Evolutionary conservation across 2,888 invertebrate species (phyloP), one percentile per base, ranked within the genome.

Genomic region (Pseudococcus viburni): DNA sequence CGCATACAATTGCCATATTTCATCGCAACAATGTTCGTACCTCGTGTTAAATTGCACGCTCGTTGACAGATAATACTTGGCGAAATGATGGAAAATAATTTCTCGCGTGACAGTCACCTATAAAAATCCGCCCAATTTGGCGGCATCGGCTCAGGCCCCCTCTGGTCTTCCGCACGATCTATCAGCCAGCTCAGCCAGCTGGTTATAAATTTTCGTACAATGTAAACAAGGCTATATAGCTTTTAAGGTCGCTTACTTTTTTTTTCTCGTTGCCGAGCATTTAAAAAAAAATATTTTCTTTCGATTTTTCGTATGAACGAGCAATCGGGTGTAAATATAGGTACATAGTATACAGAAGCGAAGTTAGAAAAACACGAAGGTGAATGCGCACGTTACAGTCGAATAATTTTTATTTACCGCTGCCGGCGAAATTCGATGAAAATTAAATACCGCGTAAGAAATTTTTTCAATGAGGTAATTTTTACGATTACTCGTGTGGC

Each of bases 291-390:
- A 73, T 73, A 19, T 73, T 73, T 73, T 73, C 73, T 73, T 73
- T 73, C 33, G 73, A 73, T 73, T 73, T 73, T 73, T 73, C 73
- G 73, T 73, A 73, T 73, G 73, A 73, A 73, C 73, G 73, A 73
- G 73, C 73, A 73, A 73, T 73, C 33, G 73, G 73, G 73, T 73
- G 73, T 73, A 73, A 73, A 73, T 73, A 33, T 22, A 64, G 19
- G n/a, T 55, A 55, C 55, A 6, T 55, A n/a, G 55, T 55, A 26
- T 68, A n/a, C 19, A 26, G 68, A 22, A 33, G 26, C 73, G 15
- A 73, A 33, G 73, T 26, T 73, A 12, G 39, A 73, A 73, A 33
- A 73, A 73, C 73, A 73, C 73, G 33, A 73, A 73, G 73, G 73
- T 73, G 73, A 73, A 73, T 33, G 73, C 33, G 73, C 73, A 33